These are phyloP conservation scores for Menidia beryllina DNA, from an alignment of 2,113 vertebrate genomes.

Conservation along the genomic window DNA sequence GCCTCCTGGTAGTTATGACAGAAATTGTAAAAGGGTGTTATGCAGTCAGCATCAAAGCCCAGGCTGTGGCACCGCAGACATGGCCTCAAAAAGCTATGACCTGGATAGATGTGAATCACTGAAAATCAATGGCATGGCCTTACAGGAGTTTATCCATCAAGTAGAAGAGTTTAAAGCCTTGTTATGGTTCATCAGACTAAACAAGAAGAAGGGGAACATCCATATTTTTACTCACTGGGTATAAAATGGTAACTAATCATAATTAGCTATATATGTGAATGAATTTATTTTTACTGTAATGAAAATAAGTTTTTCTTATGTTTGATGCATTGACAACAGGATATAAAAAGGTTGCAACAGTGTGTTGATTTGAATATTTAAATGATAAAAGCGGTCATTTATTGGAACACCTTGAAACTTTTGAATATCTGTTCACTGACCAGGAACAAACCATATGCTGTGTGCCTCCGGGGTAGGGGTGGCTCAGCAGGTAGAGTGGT, in stretches of 20 bases:
- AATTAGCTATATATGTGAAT: too few relatives aligned
- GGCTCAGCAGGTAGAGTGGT: background rate
- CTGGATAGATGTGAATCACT: constrained; percentile 36
- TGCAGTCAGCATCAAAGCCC: constrained; percentile 27
- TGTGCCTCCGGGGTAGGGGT: too few relatives aligned
- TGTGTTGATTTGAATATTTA: too few relatives aligned
- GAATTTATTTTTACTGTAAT: too few relatives aligned
- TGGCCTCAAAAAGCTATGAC: constrained; percentile 18
- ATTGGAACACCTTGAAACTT: background rate
- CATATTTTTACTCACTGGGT: too few relatives aligned
- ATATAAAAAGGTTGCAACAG: too few relatives aligned
- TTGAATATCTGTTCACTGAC: background rate
- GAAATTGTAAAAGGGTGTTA: constrained; percentile 8
- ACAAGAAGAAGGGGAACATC: background rate
- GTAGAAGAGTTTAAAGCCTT: constrained; percentile 14
- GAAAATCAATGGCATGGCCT: constrained; percentile 27
- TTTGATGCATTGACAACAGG: too few relatives aligned
- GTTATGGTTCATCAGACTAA: constrained; percentile 3
- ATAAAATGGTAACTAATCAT: too few relatives aligned
- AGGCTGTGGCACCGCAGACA: constrained; percentile 3
- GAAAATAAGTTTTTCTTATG: too few relatives aligned
- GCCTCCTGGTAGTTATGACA: constrained; percentile 15
- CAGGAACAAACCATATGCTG: background rate
- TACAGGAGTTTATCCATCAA: constrained; percentile 27
- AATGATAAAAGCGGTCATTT: background rate